Conservation (phyloP, 2,888 invertebrate species). For the Drymonia ruficornis region DNA sequence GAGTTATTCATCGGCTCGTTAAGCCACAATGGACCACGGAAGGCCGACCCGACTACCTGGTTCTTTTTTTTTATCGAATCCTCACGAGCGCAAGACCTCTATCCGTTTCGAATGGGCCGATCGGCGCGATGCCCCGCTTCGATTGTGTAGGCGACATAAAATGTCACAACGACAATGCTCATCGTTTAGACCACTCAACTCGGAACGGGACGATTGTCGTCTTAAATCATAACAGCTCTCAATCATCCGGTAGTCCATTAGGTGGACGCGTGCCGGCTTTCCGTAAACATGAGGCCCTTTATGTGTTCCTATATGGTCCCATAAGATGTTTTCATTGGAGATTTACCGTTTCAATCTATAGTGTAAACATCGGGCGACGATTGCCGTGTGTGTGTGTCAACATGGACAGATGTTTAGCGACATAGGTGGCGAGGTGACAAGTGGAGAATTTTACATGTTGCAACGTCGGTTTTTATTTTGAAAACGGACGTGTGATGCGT, state of each 20-base stretch:
- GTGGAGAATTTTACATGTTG: constrained; percentile 47
- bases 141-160: constrained; percentile 68
- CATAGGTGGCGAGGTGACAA: constrained; percentile 58
- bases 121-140: constrained; percentile 56
- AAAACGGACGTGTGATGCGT: constrained; percentile 44
- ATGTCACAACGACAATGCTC: constrained; percentile 69
- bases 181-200: constrained; percentile 57
- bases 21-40: constrained; percentile 69
- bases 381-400: constrained; percentile 54
- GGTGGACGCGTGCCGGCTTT: constrained; percentile 60
- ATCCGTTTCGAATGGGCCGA: constrained; percentile 50
- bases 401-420: constrained; percentile 56
- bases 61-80: constrained; percentile 44
- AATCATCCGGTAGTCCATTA: constrained; percentile 57
- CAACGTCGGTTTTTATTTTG: constrained; percentile 41
- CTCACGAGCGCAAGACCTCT: constrained; percentile 39
- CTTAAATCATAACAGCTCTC: constrained; percentile 66
- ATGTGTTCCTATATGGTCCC: constrained; percentile 47
- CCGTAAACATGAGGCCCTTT: constrained; percentile 61
- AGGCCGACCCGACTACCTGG: constrained; percentile 64
- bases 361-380: constrained; percentile 52
- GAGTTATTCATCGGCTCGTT: constrained; percentile 69
- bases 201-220: constrained; percentile 51
- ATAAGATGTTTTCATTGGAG: constrained; percentile 44
- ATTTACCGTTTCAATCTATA: constrained; percentile 64